Percentiles rank a stretch among this genome's conserved stretches.
Evolutionary conservation across 2,888 invertebrate species (phyloP).

Genomic region (Galerucella nymphaeae): DNA sequence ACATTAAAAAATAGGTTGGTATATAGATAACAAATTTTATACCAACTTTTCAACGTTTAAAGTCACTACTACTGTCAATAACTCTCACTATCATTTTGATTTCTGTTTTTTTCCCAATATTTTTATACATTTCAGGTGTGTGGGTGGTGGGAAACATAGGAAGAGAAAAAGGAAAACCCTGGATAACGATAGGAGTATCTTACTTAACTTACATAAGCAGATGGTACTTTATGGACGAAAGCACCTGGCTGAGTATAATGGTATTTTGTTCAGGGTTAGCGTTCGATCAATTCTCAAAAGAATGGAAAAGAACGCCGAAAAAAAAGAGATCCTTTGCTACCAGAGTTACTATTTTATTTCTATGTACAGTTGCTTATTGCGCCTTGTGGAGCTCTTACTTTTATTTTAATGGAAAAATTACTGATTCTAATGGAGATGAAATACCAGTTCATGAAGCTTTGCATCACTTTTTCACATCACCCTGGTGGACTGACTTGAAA

Average conservation of each 20-base stretch:
- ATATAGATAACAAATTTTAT: no score
- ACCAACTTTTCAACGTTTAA: no score
- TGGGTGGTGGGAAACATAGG: constrained; percentile 94
- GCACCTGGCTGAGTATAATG: constrained; percentile 76
- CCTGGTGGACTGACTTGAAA: constrained; percentile 87
- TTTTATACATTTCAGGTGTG: constrained; percentile 73
- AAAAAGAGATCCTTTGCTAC: constrained; percentile 60
- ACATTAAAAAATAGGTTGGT: no score
- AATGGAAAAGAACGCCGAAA: constrained; percentile 79
- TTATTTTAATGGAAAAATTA: constrained; percentile 88
- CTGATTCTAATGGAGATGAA: constrained; percentile 82
- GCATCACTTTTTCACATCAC: constrained; percentile 89
- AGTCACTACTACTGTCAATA: no score
- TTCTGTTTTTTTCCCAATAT: background rate
- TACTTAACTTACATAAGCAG: constrained; percentile 75
- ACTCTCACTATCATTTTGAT: no score
- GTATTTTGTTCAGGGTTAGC: constrained; percentile 74
- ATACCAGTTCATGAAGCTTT: constrained; percentile 89
- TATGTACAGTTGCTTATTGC: constrained; percentile 76
- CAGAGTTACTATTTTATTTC: constrained; percentile 70
- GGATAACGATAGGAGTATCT: constrained; percentile 77
- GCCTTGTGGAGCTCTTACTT: constrained; percentile 82
- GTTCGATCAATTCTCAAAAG: constrained; percentile 81
- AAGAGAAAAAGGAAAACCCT: constrained; percentile 78
- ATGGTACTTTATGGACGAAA: constrained; percentile 80